Percentiles rank a stretch among this genome's conserved stretches.
Conservation (phyloP, 2,113 vertebrate species). For the Sula dactylatra region DNA sequence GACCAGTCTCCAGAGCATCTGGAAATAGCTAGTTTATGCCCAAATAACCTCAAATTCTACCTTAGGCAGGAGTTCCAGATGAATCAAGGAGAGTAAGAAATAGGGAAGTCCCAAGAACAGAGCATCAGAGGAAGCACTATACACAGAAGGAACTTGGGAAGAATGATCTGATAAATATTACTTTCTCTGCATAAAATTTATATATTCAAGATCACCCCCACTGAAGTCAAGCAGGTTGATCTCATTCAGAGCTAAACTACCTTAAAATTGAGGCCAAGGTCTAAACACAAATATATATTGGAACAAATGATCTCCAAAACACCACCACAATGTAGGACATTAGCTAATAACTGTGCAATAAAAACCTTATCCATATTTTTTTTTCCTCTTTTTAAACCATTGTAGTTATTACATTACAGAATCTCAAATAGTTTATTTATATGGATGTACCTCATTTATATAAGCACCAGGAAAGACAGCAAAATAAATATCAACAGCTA, state of each 20-base stretch:
- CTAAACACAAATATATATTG: neutral
- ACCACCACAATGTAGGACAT: neutral
- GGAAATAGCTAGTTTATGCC: neutral
- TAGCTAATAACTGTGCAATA: neutral
- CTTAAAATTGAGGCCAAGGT: neutral
- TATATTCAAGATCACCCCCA: neutral
- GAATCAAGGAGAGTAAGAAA: rapidly evolving
- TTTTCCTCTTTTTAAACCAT: neutral
- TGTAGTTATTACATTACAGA: neutral
- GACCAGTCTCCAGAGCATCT: neutral
- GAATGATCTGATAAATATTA: neutral
- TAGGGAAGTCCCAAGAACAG: rapidly evolving
- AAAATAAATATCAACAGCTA: neutral
- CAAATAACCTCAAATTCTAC: neutral
- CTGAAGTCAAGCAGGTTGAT: neutral
- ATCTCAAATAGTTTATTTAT: neutral
- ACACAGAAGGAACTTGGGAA: neutral
- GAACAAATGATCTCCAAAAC: neutral
- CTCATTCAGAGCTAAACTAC: neutral
- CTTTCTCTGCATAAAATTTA: neutral
- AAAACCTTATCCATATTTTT: neutral
- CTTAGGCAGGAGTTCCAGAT: neutral
- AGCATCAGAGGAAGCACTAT: neutral
- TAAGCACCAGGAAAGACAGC: neutral
- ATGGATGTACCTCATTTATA: neutral